phyloP scores from a whole-genome alignment of 2,888 invertebrate genomes.

The Cerastoderma edule region DNA sequence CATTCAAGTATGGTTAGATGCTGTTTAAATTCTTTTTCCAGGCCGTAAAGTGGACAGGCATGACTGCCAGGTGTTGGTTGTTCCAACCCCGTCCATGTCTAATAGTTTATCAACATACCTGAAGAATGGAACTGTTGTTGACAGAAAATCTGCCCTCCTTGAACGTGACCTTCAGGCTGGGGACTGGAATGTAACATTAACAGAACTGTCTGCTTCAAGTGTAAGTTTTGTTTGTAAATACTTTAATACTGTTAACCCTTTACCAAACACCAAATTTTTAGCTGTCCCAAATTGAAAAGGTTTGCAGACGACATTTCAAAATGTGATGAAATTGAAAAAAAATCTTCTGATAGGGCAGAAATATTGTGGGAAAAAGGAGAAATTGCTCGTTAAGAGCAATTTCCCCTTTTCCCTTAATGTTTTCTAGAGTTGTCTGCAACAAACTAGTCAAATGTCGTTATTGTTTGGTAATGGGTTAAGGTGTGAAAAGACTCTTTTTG shows the following conservation, averaged over 20 bases:
- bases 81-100: conserved; percentile 64
- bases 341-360: no score
- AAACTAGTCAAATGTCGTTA: no score
- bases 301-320: no score
- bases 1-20: background rate
- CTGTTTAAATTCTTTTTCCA: conserved; percentile 3
- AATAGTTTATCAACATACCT: conserved; percentile 57
- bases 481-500: background rate
- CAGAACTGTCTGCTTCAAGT: conserved; percentile 62
- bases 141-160: conserved; percentile 48
- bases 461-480: no score
- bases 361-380: no score
- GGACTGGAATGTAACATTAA: conserved; percentile 63
- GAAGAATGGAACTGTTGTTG: conserved; percentile 25
- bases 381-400: no score
- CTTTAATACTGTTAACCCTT: no score
- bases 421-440: no score
- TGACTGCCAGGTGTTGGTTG: conserved; percentile 61
- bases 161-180: conserved; percentile 42
- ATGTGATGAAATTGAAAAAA: no score
- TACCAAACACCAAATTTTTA: background rate
- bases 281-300: no score
- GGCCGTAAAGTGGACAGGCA: conserved; percentile 16
- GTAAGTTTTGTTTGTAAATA: conserved; percentile 63
- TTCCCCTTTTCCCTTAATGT: no score